Conservation (phyloP, 2,888 invertebrate species). For the Pyrrhosoma nymphula region DNA sequence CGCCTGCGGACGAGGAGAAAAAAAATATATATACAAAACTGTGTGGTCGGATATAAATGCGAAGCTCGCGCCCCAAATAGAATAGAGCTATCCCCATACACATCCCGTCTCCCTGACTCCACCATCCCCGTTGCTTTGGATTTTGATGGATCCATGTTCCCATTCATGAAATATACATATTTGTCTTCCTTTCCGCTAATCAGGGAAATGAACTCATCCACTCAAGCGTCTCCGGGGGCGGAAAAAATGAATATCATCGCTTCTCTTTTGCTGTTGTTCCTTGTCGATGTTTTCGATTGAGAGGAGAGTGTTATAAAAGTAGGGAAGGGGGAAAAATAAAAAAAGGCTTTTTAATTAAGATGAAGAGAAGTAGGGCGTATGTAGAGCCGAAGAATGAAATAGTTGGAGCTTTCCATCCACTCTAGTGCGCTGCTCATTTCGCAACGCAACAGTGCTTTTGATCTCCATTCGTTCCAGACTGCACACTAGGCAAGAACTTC, state of each 20-base stretch:
- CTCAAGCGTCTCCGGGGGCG: not conserved
- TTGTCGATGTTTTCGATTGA: too few species aligned
- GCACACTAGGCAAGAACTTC: too few species aligned
- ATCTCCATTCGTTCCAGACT: too few species aligned
- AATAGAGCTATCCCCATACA: not conserved
- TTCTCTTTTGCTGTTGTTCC: not conserved
- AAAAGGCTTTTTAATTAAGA: too few species aligned
- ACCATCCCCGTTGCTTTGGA: not conserved
- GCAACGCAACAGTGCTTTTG: too few species aligned
- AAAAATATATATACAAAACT: not conserved
- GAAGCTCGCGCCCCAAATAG: not conserved
- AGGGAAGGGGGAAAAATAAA: too few species aligned
- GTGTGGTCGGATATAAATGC: not conserved
- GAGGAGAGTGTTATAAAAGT: too few species aligned
- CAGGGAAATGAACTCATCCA: not conserved
- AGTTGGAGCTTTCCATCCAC: too few species aligned
- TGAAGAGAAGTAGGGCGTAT: too few species aligned
- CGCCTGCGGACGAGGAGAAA: not conserved
- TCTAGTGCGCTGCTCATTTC: too few species aligned
- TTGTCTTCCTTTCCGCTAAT: not conserved
- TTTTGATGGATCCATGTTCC: not conserved
- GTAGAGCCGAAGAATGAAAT: too few species aligned
- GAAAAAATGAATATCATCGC: not conserved
- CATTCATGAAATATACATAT: not conserved
- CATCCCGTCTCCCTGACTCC: not conserved